Evolutionary conservation across 2,888 invertebrate genomes (phyloP), one percentile per base, ranked within the genome.

Genomic region (Ichneumoninae sp.): DNA sequence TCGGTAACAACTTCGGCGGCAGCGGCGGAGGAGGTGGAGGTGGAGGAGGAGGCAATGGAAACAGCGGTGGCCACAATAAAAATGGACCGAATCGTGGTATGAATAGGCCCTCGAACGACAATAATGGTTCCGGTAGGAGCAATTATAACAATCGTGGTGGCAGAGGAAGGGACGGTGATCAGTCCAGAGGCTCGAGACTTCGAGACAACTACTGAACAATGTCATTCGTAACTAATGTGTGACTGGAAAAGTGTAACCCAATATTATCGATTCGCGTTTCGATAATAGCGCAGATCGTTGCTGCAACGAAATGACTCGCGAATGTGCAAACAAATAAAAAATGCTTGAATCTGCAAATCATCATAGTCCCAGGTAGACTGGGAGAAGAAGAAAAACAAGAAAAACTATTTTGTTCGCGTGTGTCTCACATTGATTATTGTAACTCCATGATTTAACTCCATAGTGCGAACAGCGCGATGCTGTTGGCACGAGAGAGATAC

Each of bases 81-180:
- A 89, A 88, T 72, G 91, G 91, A n/a, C 87, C 90, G 4, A 92
- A 88, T 86, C 90, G 91, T 5, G 90, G 89, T 7, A 88, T 89
- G 86, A 90, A 88, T 65, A 88, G 92, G n/a, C 88, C 88, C 6
- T 87, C 88, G 10, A 89, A 89, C 65, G 89, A 89, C 82, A 91
- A 89, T 85, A 89, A 85, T 50, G 88, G 87, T 62, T 87, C 88
- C 50, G 88, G 91, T 62, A 88, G 90, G 16, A 87, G 80, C 70
- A 89, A 89, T 62, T 91, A 89, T 19, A 89, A 84, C 22, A 91
- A 90, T 85, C 90, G 92, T 16, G 89, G 91, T 7, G 91, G 91
- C 16, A 87, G 92, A 78, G 92, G 92, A 76, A 88, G 91, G 26
- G 91, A 90, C 54, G 88, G 88, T 40, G 92, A 92, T 69, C 89